Evolutionary conservation across 2,888 invertebrate genomes (phyloP), one percentile per base, ranked within the genome.

Genomic region (Camptogramma bilineatum): DNA sequence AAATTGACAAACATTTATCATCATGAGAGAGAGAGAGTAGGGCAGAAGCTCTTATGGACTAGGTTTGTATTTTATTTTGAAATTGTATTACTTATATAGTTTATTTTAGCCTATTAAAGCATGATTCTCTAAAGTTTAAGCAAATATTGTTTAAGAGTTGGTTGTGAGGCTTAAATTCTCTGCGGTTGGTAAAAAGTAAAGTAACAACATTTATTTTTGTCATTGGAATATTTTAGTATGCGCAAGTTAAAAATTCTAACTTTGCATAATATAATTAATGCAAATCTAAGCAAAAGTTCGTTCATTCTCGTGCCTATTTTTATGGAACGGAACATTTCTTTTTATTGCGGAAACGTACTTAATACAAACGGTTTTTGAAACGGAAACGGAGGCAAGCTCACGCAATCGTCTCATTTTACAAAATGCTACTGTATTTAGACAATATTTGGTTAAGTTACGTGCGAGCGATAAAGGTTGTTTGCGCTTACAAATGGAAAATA

Each of bases 361-460:
- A 51, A 62, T 39, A 58, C 62, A 66, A 66, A 66, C 58, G 51
- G 51, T 62, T 62, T 57, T 62, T 47, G 58, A 31, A 66, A 62
- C 66, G 66, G 66, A 66, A 66, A 58, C 58, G 16, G 50, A 65
- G 42, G 54, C 47, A 24, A 54, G 39, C 58, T 58, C 66, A 66
- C 66, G 66, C 66, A 62, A 66, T 62, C 47, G 66, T 66, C 66
- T 51, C 62, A 55, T 66, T 66, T 62, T 62, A 62, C 54, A 66
- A 63, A 62, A 66, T 48, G 42, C 57, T 61, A 44, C 54, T 28
- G 56, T 53, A 44, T 61, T 61, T 57, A 39, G 34, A 56, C 56
- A 52, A 46, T 65, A 65, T 66, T 62, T 55, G 54, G 42, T 28
- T 62, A 54, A 52, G 54, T 62, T 54, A 62, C 44, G 34, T 50